Conservation (phyloP, 2,797 vertebrate species). For the Spinibarbus caldwelli region DNA sequence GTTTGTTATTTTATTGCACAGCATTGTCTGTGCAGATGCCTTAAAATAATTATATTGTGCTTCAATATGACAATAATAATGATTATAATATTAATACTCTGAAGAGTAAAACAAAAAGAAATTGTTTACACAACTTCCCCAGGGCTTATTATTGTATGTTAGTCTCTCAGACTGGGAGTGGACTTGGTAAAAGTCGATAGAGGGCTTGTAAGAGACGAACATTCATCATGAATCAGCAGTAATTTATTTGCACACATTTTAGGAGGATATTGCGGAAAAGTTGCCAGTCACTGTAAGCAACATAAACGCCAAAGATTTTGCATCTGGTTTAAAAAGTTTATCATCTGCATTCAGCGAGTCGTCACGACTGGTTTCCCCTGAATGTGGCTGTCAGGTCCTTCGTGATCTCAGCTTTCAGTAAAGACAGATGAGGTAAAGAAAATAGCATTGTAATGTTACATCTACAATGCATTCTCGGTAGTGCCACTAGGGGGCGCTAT, state of each 20-base stretch:
- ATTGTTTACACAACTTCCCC: constrained; percentile 51
- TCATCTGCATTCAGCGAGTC: too few species aligned
- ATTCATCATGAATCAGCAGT: neutral
- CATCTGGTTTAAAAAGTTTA: too few species aligned
- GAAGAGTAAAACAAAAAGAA: constrained; percentile 19
- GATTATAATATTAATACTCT: constrained; percentile 37
- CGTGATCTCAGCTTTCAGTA: neutral
- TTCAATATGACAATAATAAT: constrained; percentile 48
- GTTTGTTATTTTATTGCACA: constrained; percentile 73
- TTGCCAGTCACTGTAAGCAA: constrained; percentile 36
- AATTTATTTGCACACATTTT: constrained; percentile 56
- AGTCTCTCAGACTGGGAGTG: constrained; percentile 8
- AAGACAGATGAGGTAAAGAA: too few species aligned
- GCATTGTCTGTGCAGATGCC: constrained; percentile 76
- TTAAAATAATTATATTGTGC: constrained; percentile 71
- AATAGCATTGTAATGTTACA: neutral
- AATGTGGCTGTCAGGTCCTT: neutral
- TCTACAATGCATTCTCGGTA: neutral
- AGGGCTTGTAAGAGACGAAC: neutral
- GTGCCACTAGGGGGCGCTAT: neutral
- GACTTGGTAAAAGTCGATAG: neutral
- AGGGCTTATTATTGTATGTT: constrained; percentile 34
- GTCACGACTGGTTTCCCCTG: neutral
- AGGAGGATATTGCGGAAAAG: constrained; percentile 27
- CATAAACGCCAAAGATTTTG: constrained; percentile 69